Conservation (phyloP, 2,888 invertebrate genomes). For the Orchesellides sinensis region DNA sequence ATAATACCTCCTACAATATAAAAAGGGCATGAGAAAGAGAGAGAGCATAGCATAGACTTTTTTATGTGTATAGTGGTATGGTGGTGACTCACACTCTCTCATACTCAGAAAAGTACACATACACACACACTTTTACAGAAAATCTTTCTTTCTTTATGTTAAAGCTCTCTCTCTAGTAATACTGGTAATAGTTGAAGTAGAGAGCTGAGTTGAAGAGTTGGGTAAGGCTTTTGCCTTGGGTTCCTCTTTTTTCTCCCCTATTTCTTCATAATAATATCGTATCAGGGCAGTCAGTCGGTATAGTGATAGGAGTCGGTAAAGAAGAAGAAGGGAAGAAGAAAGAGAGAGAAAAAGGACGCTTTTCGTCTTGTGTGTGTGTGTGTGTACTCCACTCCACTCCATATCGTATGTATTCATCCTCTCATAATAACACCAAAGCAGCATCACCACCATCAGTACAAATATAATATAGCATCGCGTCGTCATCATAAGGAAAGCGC, state of each 20-base stretch:
- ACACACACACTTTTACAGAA: conserved; percentile 63
- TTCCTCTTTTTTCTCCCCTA: conserved; percentile 54
- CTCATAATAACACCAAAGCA: conserved; percentile 15
- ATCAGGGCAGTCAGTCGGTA: conserved; percentile 63
- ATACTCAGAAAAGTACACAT: conserved; percentile 9
- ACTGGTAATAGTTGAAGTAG: too few relatives aligned
- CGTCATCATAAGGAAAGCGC: conserved; percentile 56
- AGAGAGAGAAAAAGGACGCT: conserved; percentile 59
- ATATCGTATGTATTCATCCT: neutral
- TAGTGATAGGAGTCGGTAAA: conserved; percentile 66
- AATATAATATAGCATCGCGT: conserved; percentile 35
- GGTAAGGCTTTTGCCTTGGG: conserved; percentile 49
- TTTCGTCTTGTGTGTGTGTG: conserved; percentile 41
- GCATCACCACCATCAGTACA: conserved; percentile 43
- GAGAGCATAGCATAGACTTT: too few relatives aligned
- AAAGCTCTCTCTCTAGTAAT: neutral
- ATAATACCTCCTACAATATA: conserved; percentile 26
- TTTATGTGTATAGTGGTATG: too few relatives aligned
- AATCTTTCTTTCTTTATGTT: conserved; percentile 58
- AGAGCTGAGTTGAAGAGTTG: conserved; percentile 39
- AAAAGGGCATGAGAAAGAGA: too few relatives aligned
- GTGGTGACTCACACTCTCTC: conserved; percentile 60
- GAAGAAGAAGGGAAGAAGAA: conserved; percentile 59
- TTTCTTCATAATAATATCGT: conserved; percentile 66
- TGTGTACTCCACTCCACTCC: conserved; percentile 14